Conservation (phyloP, 2,888 invertebrate species). For the Lissonota sp. region DNA sequence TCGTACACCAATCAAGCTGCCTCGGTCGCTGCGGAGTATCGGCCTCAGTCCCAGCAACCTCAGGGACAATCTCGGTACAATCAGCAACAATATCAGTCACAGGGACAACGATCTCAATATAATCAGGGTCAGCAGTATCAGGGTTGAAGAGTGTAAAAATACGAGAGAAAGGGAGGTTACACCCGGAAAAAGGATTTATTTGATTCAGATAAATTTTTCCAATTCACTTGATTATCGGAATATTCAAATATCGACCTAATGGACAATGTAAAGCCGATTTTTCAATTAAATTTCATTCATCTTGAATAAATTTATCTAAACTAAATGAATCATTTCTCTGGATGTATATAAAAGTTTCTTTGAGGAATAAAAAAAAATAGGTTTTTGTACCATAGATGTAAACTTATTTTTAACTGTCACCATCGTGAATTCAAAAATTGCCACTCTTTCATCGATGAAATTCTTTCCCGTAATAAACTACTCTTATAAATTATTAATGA, state of each 20-base stretch:
- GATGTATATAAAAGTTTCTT: too few relatives aligned
- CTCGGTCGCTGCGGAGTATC: conserved; percentile 63
- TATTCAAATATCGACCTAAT: neutral
- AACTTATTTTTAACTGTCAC: conserved; percentile 21
- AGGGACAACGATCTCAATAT: conserved; percentile 23
- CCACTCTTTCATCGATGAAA: conserved; percentile 49
- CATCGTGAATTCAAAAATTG: conserved; percentile 62
- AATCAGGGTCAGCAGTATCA: conserved; percentile 45
- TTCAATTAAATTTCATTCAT: neutral
- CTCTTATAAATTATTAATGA: conserved; percentile 14
- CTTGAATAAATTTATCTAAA: too few relatives aligned
- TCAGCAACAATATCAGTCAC: too few relatives aligned
- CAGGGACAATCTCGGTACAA: conserved; percentile 55
- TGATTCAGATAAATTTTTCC: too few relatives aligned
- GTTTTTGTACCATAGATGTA: conserved; percentile 23
- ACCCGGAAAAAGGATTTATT: too few relatives aligned
- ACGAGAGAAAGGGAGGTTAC: neutral
- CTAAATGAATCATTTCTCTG: too few relatives aligned
- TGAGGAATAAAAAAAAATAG: neutral
- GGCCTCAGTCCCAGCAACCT: conserved; percentile 54
- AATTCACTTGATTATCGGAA: too few relatives aligned
- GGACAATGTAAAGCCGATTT: neutral
- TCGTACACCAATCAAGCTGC: conserved; percentile 72
- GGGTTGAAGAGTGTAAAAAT: conserved; percentile 1
- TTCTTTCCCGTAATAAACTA: too few relatives aligned